A percentile compares a stretch with the other conserved stretches of the same genome.
These are phyloP conservation scores for Hypselothyrea guttata DNA, from an alignment of 2,888 invertebrate species.

Conservation along the genomic window DNA sequence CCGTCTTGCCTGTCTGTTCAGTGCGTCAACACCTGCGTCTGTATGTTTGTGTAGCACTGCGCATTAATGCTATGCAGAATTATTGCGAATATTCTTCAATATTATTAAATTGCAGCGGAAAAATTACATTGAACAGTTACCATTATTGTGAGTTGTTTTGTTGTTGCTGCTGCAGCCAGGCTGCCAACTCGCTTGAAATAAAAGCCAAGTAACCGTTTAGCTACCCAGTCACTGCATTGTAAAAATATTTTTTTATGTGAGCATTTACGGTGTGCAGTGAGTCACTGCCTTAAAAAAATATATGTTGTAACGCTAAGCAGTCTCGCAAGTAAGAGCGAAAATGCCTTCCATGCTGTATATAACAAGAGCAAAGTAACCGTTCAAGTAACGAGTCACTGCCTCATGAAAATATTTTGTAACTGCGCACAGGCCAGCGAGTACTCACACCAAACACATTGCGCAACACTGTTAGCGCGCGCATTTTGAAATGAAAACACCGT, in stretches of 20 bases:
- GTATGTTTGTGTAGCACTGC: slow-evolving; percentile 5
- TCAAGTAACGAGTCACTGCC: slow-evolving; percentile 26
- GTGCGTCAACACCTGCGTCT: slow-evolving; percentile 24
- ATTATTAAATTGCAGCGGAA: slow-evolving; percentile 21
- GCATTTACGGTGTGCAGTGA: no score
- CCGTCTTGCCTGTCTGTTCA: not conserved
- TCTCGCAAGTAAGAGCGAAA: no score
- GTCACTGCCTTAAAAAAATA: no score
- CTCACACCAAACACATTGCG: no score
- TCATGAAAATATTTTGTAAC: no score
- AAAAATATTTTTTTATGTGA: no score
- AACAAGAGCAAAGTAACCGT: slow-evolving; percentile 5
- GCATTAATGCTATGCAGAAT: slow-evolving; percentile 17
- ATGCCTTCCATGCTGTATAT: no score
- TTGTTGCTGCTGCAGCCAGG: slow-evolving; percentile 31
- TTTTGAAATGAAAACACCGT: not conserved
- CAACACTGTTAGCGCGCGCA: slow-evolving; percentile 20
- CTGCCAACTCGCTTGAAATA: slow-evolving; percentile 33
- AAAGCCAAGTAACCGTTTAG: slow-evolving; percentile 3
- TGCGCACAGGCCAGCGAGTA: slow-evolving; percentile 4
- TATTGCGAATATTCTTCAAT: slow-evolving; percentile 3
- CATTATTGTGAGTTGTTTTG: slow-evolving; percentile 52
- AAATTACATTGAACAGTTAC: slow-evolving; percentile 27
- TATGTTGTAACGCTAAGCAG: not conserved
- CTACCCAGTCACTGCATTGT: slow-evolving; percentile 29